A percentile compares a stretch with the other conserved stretches of the same genome.
These are phyloP conservation scores for Myopa tessellatipennis DNA, from an alignment of 2,888 invertebrate species.

Conservation along the genomic window DNA sequence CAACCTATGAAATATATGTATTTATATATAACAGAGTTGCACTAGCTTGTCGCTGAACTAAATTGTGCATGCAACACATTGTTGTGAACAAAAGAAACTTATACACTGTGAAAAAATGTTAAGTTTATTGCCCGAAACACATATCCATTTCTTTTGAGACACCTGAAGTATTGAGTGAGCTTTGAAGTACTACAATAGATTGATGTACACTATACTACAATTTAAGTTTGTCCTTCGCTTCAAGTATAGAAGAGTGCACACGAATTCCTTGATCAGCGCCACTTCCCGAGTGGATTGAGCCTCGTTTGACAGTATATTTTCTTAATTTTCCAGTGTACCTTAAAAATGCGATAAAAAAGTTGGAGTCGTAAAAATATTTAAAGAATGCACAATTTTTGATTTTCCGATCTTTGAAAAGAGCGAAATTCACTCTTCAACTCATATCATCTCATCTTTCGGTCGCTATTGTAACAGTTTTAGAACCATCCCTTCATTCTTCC, in stretches of 20 bases:
- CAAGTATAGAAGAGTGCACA: too few relatives aligned
- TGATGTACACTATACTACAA: too few relatives aligned
- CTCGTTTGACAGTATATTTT: too few relatives aligned
- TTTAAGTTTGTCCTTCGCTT: too few relatives aligned
- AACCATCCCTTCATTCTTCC: too few relatives aligned
- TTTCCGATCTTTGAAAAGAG: neutral
- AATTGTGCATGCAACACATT: neutral
- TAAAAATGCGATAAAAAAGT: too few relatives aligned
- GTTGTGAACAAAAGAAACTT: neutral
- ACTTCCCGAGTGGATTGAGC: too few relatives aligned
- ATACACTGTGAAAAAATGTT: neutral
- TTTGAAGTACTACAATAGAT: too few relatives aligned
- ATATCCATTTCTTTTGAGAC: neutral
- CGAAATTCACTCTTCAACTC: neutral
- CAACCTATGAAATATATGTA: neutral
- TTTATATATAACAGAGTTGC: neutral
- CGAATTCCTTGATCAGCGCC: too few relatives aligned
- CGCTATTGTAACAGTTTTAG: too few relatives aligned
- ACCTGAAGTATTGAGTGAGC: neutral
- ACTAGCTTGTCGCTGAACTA: neutral
- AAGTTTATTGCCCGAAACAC: neutral
- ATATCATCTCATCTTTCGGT: too few relatives aligned
- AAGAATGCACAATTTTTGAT: constrained; percentile 1
- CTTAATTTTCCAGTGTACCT: too few relatives aligned
- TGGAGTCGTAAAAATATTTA: neutral